A percentile compares a stretch with the other conserved stretches of the same genome.
Evolutionary conservation across 2,797 vertebrate genomes (phyloP).

Genomic region (Gymnothorax javanicus): DNA sequence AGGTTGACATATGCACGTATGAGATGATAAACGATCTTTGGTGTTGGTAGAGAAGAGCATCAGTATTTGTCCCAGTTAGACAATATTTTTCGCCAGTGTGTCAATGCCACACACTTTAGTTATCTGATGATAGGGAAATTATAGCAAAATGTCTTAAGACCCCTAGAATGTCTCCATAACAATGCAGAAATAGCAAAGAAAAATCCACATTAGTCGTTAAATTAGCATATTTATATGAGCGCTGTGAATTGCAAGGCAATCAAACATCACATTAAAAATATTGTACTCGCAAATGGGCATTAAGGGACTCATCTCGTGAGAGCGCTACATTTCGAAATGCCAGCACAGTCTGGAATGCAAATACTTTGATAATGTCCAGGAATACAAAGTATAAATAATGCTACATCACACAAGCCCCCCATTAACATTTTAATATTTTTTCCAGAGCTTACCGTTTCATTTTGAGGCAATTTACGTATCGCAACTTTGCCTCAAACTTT

Average conservation of each 20-base stretch:
- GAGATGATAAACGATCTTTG: background rate
- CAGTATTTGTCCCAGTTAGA: background rate
- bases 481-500: conserved; percentile 1
- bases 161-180: conserved; percentile 14
- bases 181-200: conserved; percentile 6
- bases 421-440: conserved; percentile 34
- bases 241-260: conserved; percentile 30
- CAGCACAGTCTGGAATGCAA: conserved; percentile 25
- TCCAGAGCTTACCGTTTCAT: conserved; percentile 15
- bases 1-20: background rate
- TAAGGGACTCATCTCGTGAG: conserved; percentile 30
- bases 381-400: conserved; percentile 24
- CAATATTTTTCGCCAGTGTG: background rate
- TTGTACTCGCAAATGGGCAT: conserved; percentile 28
- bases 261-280: conserved; percentile 29
- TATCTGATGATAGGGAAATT: conserved; percentile 9
- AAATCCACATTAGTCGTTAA: conserved; percentile 10
- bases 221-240: conserved; percentile 20
- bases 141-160: conserved; percentile 18
- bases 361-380: conserved; percentile 21
- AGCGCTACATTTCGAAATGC: conserved; percentile 19
- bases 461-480: conserved; percentile 19
- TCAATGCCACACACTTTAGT: conserved; percentile 1
- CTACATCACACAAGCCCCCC: conserved; percentile 15
- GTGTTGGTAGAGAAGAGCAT: background rate